Evolutionary conservation across 1,140 invertebrate genomes (phyloP).

Genomic region (Philopotamus ludificatus): DNA sequence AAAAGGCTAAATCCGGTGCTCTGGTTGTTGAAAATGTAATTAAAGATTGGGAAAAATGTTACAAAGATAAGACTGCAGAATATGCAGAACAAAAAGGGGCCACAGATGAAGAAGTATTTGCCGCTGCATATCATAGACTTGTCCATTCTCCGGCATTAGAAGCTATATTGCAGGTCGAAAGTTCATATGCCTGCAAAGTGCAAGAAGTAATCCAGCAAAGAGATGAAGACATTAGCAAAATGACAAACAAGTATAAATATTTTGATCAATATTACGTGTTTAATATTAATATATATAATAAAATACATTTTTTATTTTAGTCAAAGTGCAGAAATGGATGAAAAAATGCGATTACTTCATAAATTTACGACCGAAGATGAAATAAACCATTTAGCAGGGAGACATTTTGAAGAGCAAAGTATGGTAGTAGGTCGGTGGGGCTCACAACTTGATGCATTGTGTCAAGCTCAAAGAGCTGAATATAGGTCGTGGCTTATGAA

Average conservation of each 20-base stretch:
- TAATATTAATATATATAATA: neutral
- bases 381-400: constrained; percentile 72
- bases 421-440: constrained; percentile 75
- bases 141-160: constrained; percentile 80
- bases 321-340: constrained; percentile 76
- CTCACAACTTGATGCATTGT: constrained; percentile 69
- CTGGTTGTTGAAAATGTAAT: constrained; percentile 51
- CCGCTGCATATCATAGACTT: constrained; percentile 76
- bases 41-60: constrained; percentile 52
- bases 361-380: constrained; percentile 70
- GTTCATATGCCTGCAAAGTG: constrained; percentile 72
- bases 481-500: constrained; percentile 77
- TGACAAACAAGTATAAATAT: constrained; percentile 60
- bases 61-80: constrained; percentile 58
- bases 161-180: constrained; percentile 75
- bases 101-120: constrained; percentile 74
- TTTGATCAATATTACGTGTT: neutral
- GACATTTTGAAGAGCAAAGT: constrained; percentile 76
- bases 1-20: constrained; percentile 50
- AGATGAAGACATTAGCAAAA: constrained; percentile 64
- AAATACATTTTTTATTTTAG: constrained; percentile 47
- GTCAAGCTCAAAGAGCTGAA: constrained; percentile 70
- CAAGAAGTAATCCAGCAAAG: constrained; percentile 64
- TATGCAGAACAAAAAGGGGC: constrained; percentile 68
- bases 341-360: constrained; percentile 66